These are phyloP conservation scores for Tinea pellionella DNA, from an alignment of 2,888 invertebrate species.

Conservation along the genomic window DNA sequence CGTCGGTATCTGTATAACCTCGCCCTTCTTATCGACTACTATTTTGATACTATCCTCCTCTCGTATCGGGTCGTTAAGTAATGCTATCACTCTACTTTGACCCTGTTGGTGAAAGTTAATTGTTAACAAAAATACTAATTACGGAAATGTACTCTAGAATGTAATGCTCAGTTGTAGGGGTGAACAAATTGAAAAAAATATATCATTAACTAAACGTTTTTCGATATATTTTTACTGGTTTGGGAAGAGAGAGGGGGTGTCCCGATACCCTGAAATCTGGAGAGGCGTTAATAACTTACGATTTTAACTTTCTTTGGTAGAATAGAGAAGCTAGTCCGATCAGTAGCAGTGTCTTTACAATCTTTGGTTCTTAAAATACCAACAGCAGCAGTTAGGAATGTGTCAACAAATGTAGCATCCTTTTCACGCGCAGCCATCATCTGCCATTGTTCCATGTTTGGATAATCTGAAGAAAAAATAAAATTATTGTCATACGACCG, in stretches of 20 bases:
- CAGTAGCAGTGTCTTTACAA: constrained; percentile 65
- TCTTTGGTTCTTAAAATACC: constrained; percentile 76
- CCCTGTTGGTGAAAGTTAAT: constrained; percentile 65
- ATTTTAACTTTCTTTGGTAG: constrained; percentile 82
- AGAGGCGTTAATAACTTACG: no score
- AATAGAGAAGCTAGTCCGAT: constrained; percentile 77
- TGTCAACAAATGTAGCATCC: constrained; percentile 85
- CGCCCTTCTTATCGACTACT: constrained; percentile 84
- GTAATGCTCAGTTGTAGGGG: no score
- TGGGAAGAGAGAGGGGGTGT: no score
- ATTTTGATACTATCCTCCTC: constrained; percentile 83
- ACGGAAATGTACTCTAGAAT: neutral
- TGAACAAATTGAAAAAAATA: no score
- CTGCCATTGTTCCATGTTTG: constrained; percentile 82
- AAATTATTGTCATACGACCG: no score
- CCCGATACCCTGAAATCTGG: no score
- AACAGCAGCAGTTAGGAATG: constrained; percentile 85
- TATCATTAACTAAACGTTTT: no score
- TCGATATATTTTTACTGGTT: no score
- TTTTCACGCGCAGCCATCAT: constrained; percentile 84
- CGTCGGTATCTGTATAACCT: constrained; percentile 78
- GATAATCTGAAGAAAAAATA: constrained; percentile 62
- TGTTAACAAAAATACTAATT: neutral
- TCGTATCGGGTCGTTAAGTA: constrained; percentile 81
- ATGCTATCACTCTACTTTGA: constrained; percentile 83